Conservation (phyloP, 37 sponge, comb jelly and placozoan species). For the Oopsacas minuta region DNA sequence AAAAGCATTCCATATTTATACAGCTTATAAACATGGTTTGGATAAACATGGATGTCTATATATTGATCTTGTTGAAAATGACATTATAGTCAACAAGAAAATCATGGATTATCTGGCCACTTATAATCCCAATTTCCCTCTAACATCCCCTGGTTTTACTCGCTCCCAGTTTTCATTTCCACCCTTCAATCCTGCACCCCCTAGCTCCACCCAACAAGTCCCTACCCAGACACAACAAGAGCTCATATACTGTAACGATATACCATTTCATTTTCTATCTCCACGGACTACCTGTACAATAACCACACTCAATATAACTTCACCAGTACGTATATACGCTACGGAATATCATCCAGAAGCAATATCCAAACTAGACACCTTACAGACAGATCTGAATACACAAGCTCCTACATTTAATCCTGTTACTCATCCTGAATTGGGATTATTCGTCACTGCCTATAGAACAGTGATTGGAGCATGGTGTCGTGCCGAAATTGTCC, state of each 20-base stretch:
- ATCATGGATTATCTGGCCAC: background rate
- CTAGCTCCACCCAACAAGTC: too few relatives aligned
- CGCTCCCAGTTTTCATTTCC: background rate
- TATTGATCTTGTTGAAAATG: background rate
- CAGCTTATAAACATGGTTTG: background rate
- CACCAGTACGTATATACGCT: background rate
- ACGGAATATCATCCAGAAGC: background rate
- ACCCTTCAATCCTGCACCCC: background rate
- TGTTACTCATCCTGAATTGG: background rate
- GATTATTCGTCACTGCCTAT: background rate
- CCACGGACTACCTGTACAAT: background rate
- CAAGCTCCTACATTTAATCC: background rate
- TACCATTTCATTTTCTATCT: background rate
- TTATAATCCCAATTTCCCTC: background rate
- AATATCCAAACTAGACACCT: background rate
- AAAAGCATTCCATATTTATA: background rate
- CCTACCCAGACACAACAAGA: background rate
- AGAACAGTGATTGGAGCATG: background rate
- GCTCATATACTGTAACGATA: background rate
- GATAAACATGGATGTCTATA: background rate
- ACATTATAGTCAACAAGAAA: background rate
- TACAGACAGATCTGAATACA: background rate
- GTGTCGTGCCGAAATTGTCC: constrained; percentile 4
- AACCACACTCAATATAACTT: background rate
- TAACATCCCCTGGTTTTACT: background rate